phyloP scores from a whole-genome alignment of 1,140 invertebrate species.

The Druon quercuslanigerum region DNA sequence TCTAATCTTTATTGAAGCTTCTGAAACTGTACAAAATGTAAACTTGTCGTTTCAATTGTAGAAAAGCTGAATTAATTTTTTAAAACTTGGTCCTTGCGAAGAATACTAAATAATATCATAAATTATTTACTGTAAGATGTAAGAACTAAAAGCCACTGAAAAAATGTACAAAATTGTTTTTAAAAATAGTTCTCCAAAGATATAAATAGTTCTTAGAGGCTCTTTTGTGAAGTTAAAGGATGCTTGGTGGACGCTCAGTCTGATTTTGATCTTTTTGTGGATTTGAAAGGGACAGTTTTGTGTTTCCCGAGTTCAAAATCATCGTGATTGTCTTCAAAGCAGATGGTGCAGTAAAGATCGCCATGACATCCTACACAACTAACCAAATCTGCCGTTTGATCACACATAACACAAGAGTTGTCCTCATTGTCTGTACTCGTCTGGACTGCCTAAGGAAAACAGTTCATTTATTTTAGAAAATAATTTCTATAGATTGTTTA shows the following conservation, averaged over 20 bases:
- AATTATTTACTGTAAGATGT: conserved; percentile 20
- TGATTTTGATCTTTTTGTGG: conserved; percentile 35
- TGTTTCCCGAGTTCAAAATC: conserved; percentile 63
- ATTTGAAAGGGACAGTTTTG: conserved; percentile 52
- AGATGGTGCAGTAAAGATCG: conserved; percentile 64
- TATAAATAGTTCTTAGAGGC: not conserved
- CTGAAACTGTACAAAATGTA: too few relatives aligned
- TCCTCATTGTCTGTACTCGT: conserved; percentile 46
- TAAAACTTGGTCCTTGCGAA: conserved; percentile 1
- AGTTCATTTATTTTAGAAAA: conserved; percentile 26
- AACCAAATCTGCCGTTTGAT: conserved; percentile 55
- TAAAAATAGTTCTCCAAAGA: not conserved
- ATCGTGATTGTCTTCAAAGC: conserved; percentile 67
- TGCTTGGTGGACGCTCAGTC: conserved; percentile 31
- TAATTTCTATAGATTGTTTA: conserved; percentile 28
- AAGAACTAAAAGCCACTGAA: not conserved
- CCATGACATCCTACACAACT: conserved; percentile 61
- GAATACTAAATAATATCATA: conserved; percentile 25
- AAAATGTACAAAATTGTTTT: conserved; percentile 10
- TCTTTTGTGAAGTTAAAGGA: conserved; percentile 2
- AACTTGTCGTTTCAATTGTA: not conserved
- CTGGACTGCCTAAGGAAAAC: conserved; percentile 32
- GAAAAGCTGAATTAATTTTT: not conserved
- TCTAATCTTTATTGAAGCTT: too few relatives aligned
- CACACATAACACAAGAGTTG: conserved; percentile 63